These are phyloP conservation scores for Scaptodrosophila latifasciaeformis DNA, from an alignment of 2,888 invertebrate genomes.

Conservation along the genomic window DNA sequence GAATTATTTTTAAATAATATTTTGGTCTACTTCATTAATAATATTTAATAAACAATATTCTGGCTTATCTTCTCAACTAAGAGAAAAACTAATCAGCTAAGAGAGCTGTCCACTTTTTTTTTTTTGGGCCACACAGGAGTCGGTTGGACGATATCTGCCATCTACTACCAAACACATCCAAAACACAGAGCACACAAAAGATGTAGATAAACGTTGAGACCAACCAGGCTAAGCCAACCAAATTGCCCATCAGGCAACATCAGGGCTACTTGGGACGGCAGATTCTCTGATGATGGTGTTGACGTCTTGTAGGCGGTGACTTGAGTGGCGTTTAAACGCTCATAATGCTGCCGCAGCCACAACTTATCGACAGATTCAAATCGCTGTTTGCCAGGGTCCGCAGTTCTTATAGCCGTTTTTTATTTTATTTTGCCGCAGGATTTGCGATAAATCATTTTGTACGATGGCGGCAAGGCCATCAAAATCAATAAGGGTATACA, in stretches of 20 bases:
- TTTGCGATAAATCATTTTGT: slow-evolving; percentile 66
- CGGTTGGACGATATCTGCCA: slow-evolving; percentile 41
- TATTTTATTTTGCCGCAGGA: slow-evolving; percentile 56
- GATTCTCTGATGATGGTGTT: slow-evolving; percentile 47
- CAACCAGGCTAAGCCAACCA: background rate
- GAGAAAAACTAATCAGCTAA: slow-evolving; percentile 1
- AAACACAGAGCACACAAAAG: slow-evolving; percentile 34
- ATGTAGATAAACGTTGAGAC: slow-evolving; percentile 61
- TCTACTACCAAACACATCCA: slow-evolving; percentile 26
- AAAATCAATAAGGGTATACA: slow-evolving; percentile 54
- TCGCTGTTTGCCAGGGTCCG: slow-evolving; percentile 30
- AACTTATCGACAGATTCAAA: slow-evolving; percentile 63
- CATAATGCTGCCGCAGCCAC: slow-evolving; percentile 49
- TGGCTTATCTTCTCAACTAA: slow-evolving; percentile 23
- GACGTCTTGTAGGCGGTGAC: slow-evolving; percentile 66
- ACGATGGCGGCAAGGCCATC: slow-evolving; percentile 15
- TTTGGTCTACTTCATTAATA: no score
- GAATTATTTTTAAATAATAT: no score
- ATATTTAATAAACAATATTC: slow-evolving; percentile 59
- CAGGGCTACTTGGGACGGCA: background rate
- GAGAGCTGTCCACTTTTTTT: no score
- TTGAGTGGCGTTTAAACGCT: slow-evolving; percentile 58
- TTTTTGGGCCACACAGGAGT: slow-evolving; percentile 20
- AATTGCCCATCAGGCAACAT: slow-evolving; percentile 3
- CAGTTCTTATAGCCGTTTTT: slow-evolving; percentile 23